Percentiles rank a stretch among this genome's conserved stretches.
Evolutionary conservation across 2,888 invertebrate species (phyloP).

Genomic region (Phyllotreta cruciferae): DNA sequence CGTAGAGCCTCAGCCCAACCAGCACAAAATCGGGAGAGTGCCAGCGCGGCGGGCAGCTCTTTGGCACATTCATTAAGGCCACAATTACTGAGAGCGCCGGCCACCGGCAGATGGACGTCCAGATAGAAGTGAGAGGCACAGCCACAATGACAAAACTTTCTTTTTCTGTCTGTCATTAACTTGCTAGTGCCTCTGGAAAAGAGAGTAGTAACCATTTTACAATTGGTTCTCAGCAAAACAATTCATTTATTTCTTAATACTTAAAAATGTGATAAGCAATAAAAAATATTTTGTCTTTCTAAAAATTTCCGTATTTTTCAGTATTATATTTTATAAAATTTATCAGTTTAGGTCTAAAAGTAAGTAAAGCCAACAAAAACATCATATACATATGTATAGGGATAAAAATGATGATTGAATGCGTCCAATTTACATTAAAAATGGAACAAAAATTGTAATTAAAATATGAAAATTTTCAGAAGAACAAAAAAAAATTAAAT

Average conservation of each 20-base stretch:
- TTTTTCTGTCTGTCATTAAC: slow-evolving; percentile 52
- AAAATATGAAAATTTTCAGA: neutral
- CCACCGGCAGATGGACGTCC: slow-evolving; percentile 43
- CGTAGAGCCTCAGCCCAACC: slow-evolving; percentile 20
- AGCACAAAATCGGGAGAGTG: slow-evolving; percentile 30
- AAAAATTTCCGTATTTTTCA: too few species aligned
- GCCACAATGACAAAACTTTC: slow-evolving; percentile 56
- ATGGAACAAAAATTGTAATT: too few species aligned
- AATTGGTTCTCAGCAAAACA: slow-evolving; percentile 40
- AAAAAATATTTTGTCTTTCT: neutral
- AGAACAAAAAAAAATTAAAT: slow-evolving; percentile 35
- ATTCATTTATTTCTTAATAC: slow-evolving; percentile 31
- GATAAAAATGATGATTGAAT: too few species aligned
- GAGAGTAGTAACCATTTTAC: slow-evolving; percentile 59
- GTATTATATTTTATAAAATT: too few species aligned
- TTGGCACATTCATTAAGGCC: slow-evolving; percentile 56
- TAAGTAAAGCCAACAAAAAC: too few species aligned
- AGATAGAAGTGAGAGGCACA: slow-evolving; percentile 55
- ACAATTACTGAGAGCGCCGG: slow-evolving; percentile 37
- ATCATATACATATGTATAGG: too few species aligned
- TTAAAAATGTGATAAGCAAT: neutral
- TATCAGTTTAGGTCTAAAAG: too few species aligned
- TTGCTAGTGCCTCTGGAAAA: slow-evolving; percentile 62
- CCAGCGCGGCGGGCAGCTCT: slow-evolving; percentile 40
- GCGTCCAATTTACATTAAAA: too few species aligned